phyloP scores from a whole-genome alignment of 2,888 invertebrate species.

The Ectropis crepuscularia region DNA sequence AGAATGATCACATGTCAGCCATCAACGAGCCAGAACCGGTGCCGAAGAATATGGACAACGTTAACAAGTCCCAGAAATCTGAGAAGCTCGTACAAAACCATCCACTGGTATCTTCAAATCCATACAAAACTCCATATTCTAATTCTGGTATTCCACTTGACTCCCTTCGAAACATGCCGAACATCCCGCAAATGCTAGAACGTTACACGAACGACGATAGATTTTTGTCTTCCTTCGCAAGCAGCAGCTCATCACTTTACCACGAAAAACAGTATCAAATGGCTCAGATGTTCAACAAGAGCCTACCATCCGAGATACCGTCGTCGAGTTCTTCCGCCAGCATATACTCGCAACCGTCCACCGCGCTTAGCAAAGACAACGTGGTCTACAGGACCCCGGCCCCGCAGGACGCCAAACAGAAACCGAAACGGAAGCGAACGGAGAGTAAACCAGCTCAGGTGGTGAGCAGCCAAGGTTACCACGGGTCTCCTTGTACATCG shows the following conservation, averaged over 20 bases:
- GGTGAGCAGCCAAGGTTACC: constrained; percentile 72
- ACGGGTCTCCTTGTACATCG: constrained; percentile 86
- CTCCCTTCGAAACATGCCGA: constrained; percentile 82
- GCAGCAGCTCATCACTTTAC: constrained; percentile 74
- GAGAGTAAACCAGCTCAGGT: constrained; percentile 63
- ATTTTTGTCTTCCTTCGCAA: constrained; percentile 79
- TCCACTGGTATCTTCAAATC: constrained; percentile 67
- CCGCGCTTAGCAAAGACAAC: constrained; percentile 67
- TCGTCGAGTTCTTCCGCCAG: constrained; percentile 62
- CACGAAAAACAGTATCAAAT: constrained; percentile 86
- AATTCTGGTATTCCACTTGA: constrained; percentile 77
- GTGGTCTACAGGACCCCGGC: constrained; percentile 63
- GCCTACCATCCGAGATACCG: constrained; percentile 68
- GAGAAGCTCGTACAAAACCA: constrained; percentile 73
- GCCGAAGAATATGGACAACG: constrained; percentile 63
- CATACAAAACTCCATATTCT: constrained; percentile 73
- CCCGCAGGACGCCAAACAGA: constrained; percentile 61
- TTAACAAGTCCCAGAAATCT: constrained; percentile 66
- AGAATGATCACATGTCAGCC: constrained; percentile 63
- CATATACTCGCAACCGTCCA: constrained; percentile 69
- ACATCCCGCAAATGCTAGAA: constrained; percentile 86
- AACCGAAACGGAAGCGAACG: constrained; percentile 70
- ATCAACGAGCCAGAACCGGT: constrained; percentile 58
- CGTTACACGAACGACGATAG: constrained; percentile 84
- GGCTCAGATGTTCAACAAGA: constrained; percentile 85